A percentile compares a stretch with the other conserved stretches of the same genome.
phyloP scores from a whole-genome alignment of 2,797 vertebrate species.

The Rhinoraja longicauda region DNA sequence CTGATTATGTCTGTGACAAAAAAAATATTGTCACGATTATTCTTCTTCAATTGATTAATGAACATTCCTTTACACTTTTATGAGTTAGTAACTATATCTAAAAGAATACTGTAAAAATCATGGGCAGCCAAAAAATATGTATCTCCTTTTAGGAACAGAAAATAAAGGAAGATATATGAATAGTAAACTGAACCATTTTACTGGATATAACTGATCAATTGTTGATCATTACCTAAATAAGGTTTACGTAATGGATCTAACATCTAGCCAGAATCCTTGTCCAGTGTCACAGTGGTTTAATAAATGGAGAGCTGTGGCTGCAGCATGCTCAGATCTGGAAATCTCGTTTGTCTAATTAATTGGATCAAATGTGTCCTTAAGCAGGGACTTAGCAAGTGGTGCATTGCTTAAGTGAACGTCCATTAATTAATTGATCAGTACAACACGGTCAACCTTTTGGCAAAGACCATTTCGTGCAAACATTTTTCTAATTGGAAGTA shows the following conservation, averaged over 20 bases:
- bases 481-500: background rate
- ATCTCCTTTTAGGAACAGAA: background rate
- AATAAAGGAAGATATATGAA: conserved; percentile 26
- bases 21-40: background rate
- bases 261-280: background rate
- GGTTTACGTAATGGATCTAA: background rate
- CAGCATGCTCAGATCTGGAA: background rate
- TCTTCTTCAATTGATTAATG: background rate
- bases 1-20: too few species aligned
- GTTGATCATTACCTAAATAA: conserved; percentile 4
- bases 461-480: background rate
- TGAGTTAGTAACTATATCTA: background rate
- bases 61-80: conserved; percentile 8
- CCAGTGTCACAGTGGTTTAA: conserved; percentile 13
- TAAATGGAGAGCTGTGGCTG: background rate
- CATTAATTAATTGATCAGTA: conserved; percentile 33
- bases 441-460: conserved; percentile 8
- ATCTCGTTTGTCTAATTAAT: conserved; percentile 31
- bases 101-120: background rate
- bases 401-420: conserved; percentile 31
- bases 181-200: background rate
- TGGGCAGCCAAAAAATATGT: background rate
- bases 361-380: conserved; percentile 32
- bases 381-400: conserved; percentile 8
- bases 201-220: conserved; percentile 9